phyloP scores from a whole-genome alignment of 2,113 vertebrate species.

The Gnathonemus echidnorhynchus region DNA sequence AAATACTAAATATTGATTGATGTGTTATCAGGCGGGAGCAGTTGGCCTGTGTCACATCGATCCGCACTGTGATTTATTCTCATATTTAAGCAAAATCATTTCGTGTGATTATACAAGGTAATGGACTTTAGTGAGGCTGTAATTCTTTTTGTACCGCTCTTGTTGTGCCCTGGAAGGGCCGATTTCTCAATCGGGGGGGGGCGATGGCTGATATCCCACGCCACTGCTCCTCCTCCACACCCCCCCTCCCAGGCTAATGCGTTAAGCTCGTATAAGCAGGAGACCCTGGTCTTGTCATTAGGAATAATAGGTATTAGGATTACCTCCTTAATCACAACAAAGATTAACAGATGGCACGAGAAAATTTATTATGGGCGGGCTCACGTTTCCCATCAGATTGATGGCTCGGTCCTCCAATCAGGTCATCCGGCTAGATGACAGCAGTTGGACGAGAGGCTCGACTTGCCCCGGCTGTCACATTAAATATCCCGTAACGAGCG shows the following conservation, averaged over 20 bases:
- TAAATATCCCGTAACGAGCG: constrained; percentile 64
- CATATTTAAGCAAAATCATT: constrained; percentile 99
- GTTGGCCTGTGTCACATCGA: constrained; percentile 90
- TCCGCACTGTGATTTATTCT: constrained; percentile 98
- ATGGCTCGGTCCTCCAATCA: constrained; percentile 77
- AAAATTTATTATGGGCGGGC: constrained; percentile 77
- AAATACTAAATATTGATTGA: constrained; percentile 99
- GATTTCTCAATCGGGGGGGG: constrained; percentile 71
- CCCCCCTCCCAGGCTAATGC: constrained; percentile 54
- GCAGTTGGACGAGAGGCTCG: constrained; percentile 55
- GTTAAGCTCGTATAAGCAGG: constrained; percentile 66
- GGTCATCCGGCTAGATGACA: constrained; percentile 50
- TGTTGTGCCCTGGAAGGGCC: constrained; percentile 70
- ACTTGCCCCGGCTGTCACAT: constrained; percentile 52
- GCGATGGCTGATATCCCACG: constrained; percentile 77
- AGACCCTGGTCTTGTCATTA: constrained; percentile 75
- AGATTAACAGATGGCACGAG: constrained; percentile 94
- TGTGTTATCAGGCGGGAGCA: constrained; percentile 95
- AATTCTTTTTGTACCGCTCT: constrained; percentile 83
- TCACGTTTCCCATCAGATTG: constrained; percentile 80
- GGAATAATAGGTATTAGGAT: constrained; percentile 84
- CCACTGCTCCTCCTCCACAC: constrained; percentile 37
- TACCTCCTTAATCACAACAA: constrained; percentile 92
- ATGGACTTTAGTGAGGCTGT: constrained; percentile 86
- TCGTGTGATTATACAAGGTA: constrained; percentile 94